phyloP scores from a whole-genome alignment of 2,888 invertebrate genomes.

The Cryptocheilus praepositus region DNA sequence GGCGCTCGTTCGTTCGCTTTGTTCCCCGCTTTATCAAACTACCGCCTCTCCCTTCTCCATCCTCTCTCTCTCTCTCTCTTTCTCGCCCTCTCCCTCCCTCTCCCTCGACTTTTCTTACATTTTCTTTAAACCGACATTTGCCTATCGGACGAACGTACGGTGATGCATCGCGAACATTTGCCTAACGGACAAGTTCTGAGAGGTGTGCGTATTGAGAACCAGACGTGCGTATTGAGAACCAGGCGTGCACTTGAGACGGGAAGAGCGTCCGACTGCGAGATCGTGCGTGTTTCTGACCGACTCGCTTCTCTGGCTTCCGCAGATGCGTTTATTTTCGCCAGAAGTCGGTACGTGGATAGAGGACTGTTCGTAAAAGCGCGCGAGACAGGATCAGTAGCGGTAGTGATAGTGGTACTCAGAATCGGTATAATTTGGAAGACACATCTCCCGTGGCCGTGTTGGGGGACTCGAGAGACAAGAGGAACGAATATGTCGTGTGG shows the following conservation, averaged over 20 bases:
- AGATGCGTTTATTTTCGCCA: background rate
- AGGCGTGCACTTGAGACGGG: constrained; percentile 23
- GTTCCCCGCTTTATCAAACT: no score
- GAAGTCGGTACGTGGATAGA: background rate
- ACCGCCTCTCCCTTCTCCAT: background rate
- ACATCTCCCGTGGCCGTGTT: constrained; percentile 32
- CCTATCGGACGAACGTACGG: constrained; percentile 16
- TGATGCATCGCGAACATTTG: constrained; percentile 34
- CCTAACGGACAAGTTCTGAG: constrained; percentile 28
- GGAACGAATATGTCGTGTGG: constrained; percentile 37
- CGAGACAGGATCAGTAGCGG: background rate
- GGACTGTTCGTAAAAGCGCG: background rate
- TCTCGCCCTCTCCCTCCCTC: constrained; percentile 17
- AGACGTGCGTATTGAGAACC: constrained; percentile 41
- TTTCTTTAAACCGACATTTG: constrained; percentile 1
- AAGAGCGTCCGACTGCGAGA: constrained; percentile 42
- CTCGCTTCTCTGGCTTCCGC: no score
- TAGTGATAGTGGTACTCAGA: background rate
- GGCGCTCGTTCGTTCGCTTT: constrained; percentile 21
- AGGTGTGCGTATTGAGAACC: constrained; percentile 41
- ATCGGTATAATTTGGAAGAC: constrained; percentile 43
- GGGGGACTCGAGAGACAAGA: constrained; percentile 24
- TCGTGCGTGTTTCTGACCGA: constrained; percentile 24
- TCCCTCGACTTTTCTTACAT: background rate
- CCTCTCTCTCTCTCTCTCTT: constrained; percentile 4